These are phyloP conservation scores for Zaprionus ornatus DNA, from an alignment of 1,140 invertebrate genomes.

Conservation along the genomic window DNA sequence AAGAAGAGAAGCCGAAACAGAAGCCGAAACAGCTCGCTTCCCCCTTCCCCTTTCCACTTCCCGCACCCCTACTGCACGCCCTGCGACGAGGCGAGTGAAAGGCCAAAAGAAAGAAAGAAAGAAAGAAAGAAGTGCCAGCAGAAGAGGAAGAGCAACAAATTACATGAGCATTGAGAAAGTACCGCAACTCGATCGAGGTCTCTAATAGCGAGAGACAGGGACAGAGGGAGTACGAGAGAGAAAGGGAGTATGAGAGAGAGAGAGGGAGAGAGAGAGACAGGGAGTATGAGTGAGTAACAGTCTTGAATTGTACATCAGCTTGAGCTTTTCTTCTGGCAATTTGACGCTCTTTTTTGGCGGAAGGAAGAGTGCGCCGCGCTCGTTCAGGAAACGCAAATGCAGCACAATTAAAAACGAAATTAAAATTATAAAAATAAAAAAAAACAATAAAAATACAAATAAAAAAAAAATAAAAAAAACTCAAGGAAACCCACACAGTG, in stretches of 20 bases:
- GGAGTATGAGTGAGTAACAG: no score
- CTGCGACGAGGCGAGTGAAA: not conserved
- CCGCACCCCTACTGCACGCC: not conserved
- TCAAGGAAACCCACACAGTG: not conserved
- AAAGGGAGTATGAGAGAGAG: not conserved
- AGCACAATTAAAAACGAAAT: constrained; percentile 2
- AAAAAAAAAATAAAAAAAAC: not conserved
- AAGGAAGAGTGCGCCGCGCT: not conserved
- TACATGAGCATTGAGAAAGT: constrained; percentile 5
- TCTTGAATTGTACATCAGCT: not conserved
- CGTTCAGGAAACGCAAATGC: not conserved
- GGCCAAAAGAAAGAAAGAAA: not conserved
- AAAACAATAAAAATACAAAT: not conserved
- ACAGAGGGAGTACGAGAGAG: not conserved
- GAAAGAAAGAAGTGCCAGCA: not conserved
- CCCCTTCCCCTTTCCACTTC: not conserved
- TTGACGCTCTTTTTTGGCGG: not conserved
- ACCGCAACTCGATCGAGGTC: not conserved
- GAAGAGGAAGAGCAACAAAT: constrained; percentile 2
- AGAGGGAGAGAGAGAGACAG: not conserved
- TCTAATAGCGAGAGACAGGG: not conserved
- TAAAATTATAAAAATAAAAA: not conserved
- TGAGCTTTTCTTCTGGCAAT: not conserved
- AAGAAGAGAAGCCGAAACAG: not conserved
- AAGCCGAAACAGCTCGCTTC: not conserved